A percentile compares a stretch with the other conserved stretches of the same genome.
Evolutionary conservation across 2,113 vertebrate species (phyloP).

Genomic region (Pomatostomus ruficeps): DNA sequence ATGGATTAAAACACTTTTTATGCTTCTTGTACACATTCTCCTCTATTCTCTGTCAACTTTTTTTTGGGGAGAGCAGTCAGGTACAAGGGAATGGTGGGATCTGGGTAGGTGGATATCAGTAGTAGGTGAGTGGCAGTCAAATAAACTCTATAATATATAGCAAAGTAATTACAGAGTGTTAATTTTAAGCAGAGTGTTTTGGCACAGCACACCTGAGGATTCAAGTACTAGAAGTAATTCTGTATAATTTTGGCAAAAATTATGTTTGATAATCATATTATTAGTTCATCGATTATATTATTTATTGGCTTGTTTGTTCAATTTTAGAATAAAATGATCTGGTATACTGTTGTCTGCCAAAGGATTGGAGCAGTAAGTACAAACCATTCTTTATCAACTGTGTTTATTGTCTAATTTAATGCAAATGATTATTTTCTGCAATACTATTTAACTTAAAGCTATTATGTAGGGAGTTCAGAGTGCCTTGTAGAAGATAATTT

Average conservation of each 20-base stretch:
- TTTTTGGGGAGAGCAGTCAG: background rate
- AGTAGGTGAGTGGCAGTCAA: background rate
- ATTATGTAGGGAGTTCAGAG: background rate
- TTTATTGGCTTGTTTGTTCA: background rate
- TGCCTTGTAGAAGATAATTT: background rate
- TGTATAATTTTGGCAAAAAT: background rate
- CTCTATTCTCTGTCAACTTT: background rate
- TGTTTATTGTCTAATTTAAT: background rate
- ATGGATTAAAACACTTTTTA: background rate
- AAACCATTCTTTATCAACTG: background rate
- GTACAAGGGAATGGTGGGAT: background rate
- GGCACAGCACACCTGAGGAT: background rate
- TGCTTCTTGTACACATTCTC: background rate
- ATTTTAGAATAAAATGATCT: background rate
- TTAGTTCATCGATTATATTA: background rate
- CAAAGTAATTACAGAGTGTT: background rate
- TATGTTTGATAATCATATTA: background rate
- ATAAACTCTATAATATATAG: background rate
- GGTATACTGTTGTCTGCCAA: slow-evolving; percentile 31
- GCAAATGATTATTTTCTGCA: background rate
- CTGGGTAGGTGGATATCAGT: background rate
- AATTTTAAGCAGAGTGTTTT: background rate
- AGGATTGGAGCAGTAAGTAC: slow-evolving; percentile 19
- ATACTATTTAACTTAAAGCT: background rate
- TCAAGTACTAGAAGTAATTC: background rate